Percentiles rank a stretch among this genome's conserved stretches.
Conservation (phyloP, 2,888 invertebrate genomes). For the Bibio marci region DNA sequence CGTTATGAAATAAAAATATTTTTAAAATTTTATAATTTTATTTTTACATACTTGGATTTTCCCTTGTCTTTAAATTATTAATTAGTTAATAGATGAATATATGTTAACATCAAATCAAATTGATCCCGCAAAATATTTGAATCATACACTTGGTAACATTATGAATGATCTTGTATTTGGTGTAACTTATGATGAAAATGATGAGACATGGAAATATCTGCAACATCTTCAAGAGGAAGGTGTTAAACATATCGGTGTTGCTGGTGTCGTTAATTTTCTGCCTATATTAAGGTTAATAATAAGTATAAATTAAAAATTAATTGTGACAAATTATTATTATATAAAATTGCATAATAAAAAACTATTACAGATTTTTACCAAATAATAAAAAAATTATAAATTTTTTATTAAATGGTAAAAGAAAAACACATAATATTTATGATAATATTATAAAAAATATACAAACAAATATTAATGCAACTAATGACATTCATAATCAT, state of each 20-base stretch:
- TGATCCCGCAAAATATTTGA: slow-evolving; percentile 17
- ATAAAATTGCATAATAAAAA: not conserved
- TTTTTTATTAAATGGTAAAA: slow-evolving; percentile 48
- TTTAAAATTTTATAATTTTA: no score
- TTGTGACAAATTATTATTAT: no score
- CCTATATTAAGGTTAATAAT: slow-evolving; percentile 55
- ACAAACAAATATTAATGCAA: slow-evolving; percentile 16
- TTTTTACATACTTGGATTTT: no score
- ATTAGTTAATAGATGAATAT: no score
- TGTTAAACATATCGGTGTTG: slow-evolving; percentile 63
- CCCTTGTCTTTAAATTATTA: no score
- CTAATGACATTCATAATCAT: not conserved
- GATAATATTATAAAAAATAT: slow-evolving; percentile 44
- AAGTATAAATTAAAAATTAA: no score
- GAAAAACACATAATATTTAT: slow-evolving; percentile 55
- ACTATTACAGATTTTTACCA: slow-evolving; percentile 26
- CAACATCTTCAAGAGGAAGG: slow-evolving; percentile 68
- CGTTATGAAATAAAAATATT: no score
- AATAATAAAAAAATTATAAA: slow-evolving; percentile 44
- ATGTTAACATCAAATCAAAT: no score
- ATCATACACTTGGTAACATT: slow-evolving; percentile 58
- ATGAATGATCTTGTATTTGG: slow-evolving; percentile 67
- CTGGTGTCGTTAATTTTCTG: slow-evolving; percentile 69
- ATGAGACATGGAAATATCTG: slow-evolving; percentile 61
- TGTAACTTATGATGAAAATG: slow-evolving; percentile 44